phyloP scores from a whole-genome alignment of 2,888 invertebrate species.

The Parnassius smintheus region DNA sequence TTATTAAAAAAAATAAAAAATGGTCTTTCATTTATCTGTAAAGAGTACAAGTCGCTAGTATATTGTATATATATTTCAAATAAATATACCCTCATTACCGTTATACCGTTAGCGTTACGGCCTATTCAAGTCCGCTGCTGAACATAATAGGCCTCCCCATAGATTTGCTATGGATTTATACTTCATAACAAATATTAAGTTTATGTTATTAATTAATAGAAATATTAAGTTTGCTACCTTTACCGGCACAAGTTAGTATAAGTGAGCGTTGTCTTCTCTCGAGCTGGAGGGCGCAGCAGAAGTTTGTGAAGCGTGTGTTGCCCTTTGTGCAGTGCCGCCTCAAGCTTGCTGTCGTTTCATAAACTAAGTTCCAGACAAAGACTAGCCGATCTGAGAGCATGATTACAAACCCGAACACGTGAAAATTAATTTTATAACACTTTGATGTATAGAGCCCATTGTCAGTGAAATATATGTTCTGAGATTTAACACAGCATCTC shows the following conservation, averaged over 20 bases:
- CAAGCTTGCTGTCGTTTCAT: conserved; percentile 1
- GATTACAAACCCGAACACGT: background rate
- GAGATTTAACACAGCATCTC: too few relatives aligned
- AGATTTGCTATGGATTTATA: too few relatives aligned
- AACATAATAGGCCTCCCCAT: too few relatives aligned
- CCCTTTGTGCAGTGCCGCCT: conserved; percentile 13
- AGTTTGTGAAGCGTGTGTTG: background rate
- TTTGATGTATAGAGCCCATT: background rate
- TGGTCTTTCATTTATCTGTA: too few relatives aligned
- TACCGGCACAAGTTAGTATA: conserved; percentile 9
- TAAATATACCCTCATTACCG: too few relatives aligned
- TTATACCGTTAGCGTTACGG: too few relatives aligned
- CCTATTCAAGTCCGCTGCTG: too few relatives aligned
- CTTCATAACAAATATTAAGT: too few relatives aligned
- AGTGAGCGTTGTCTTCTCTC: conserved; percentile 2
- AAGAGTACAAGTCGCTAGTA: too few relatives aligned
- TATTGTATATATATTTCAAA: too few relatives aligned
- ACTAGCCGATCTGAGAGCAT: background rate
- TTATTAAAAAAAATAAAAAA: too few relatives aligned
- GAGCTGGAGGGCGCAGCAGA: conserved; percentile 10
- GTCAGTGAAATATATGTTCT: background rate
- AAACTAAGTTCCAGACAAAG: conserved; percentile 18
- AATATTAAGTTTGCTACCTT: background rate
- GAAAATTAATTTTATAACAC: background rate
- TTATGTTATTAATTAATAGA: too few relatives aligned